These are phyloP conservation scores for Furcifer pardalis DNA, from an alignment of 2,797 vertebrate genomes.

Conservation along the genomic window DNA sequence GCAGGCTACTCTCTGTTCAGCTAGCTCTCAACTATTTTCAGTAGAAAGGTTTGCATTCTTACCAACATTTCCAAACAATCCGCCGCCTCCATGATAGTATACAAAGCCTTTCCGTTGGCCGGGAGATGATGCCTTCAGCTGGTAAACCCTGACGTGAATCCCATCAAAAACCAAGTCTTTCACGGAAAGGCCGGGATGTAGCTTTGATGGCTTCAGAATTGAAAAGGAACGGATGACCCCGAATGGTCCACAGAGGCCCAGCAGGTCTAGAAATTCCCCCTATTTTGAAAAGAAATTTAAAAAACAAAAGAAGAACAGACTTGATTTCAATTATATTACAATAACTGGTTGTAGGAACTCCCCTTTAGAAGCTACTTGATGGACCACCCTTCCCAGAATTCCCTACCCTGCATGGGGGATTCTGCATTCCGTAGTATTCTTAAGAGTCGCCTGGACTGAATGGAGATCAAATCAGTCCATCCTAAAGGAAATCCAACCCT, in stretches of 20 bases:
- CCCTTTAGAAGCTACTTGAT: too few species aligned
- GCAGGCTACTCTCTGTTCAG: too few species aligned
- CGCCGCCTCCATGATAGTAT: constrained; percentile 81
- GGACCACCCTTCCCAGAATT: too few species aligned
- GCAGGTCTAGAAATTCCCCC: constrained; percentile 73
- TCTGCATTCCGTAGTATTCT: too few species aligned
- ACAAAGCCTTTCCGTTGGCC: constrained; percentile 74
- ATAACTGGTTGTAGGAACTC: not conserved
- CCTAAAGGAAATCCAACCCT: too few species aligned
- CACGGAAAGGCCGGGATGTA: constrained; percentile 68
- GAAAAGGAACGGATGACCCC: constrained; percentile 64
- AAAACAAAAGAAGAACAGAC: too few species aligned
- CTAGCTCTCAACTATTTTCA: too few species aligned
- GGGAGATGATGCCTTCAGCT: constrained; percentile 65
- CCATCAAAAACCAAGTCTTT: constrained; percentile 77
- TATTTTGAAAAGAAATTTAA: constrained; percentile 43
- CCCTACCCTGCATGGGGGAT: too few species aligned
- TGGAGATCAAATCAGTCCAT: too few species aligned
- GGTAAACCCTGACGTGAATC: constrained; percentile 82
- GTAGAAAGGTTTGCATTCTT: constrained; percentile 40
- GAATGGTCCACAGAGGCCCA: constrained; percentile 74
- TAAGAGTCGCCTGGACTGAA: too few species aligned
- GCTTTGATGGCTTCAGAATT: constrained; percentile 4
- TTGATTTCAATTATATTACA: not conserved
- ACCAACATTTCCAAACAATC: constrained; percentile 78